phyloP scores from a whole-genome alignment of 2,113 vertebrate genomes.

The Dicerorhinus sumatrensis region DNA sequence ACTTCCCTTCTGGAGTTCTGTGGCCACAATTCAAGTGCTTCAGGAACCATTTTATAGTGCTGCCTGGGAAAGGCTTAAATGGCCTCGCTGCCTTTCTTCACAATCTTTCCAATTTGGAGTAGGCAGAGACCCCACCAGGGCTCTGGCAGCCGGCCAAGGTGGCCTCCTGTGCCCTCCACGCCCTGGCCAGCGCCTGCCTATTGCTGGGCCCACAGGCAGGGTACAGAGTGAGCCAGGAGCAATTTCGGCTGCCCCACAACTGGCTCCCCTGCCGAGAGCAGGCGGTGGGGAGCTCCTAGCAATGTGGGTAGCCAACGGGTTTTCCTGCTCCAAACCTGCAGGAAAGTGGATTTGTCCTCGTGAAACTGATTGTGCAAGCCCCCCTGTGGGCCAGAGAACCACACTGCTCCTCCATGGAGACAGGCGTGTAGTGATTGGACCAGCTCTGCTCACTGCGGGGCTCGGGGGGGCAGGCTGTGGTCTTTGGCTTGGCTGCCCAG shows the following conservation, averaged over 20 bases:
- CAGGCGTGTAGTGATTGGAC: neutral
- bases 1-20: neutral
- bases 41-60: neutral
- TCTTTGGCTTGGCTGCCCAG: too few species aligned
- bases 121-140: rapidly evolving
- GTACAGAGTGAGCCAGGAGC: too few species aligned
- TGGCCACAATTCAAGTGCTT: neutral
- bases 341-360: neutral
- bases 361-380: too few species aligned
- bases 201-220: neutral
- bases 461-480: neutral
- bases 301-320: too few species aligned
- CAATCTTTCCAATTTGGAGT: rapidly evolving
- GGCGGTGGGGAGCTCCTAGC: neutral
- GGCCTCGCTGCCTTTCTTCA: rapidly evolving
- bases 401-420: too few species aligned
- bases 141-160: neutral
- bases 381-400: neutral
- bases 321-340: neutral
- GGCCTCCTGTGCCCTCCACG: neutral
- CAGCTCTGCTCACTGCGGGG: neutral
- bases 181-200: neutral
- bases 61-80: too few species aligned
- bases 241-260: too few species aligned
- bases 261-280: neutral